Conservation (phyloP, 2,797 vertebrate species). For the Nyctalus aviator region DNA sequence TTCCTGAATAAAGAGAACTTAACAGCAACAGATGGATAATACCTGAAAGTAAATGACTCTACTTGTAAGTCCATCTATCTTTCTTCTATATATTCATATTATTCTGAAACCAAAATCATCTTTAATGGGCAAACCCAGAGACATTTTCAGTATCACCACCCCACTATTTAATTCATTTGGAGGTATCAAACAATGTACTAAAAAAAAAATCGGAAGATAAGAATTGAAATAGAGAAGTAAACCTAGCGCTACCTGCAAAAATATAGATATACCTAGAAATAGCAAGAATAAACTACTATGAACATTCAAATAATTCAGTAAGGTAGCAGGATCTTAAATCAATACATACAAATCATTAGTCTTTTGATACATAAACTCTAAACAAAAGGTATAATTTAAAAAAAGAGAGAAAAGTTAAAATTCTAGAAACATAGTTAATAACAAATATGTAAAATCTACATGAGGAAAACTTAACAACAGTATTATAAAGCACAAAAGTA, state of each 20-base stretch:
- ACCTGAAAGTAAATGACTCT: not conserved
- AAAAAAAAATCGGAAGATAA: not conserved
- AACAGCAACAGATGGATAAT: not conserved
- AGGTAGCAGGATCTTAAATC: not conserved
- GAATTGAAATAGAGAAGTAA: not conserved
- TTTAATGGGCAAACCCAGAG: not conserved
- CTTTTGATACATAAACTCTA: not conserved
- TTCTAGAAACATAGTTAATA: not conserved
- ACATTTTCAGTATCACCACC: not conserved
- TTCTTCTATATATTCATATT: not conserved
- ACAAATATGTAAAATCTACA: not conserved
- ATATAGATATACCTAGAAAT: not conserved
- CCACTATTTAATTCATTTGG: not conserved
- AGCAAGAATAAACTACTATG: not conserved
- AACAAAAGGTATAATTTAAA: not conserved
- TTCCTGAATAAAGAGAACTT: not conserved
- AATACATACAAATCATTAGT: not conserved
- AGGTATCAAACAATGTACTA: not conserved
- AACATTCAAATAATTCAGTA: not conserved
- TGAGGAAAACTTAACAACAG: not conserved
- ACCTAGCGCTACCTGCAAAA: not conserved
- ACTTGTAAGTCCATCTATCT: not conserved
- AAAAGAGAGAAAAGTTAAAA: not conserved
- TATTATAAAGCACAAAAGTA: not conserved
- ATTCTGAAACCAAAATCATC: not conserved